Evolutionary conservation across 2,888 invertebrate species (phyloP), one percentile per base, ranked within the genome.

Genomic region (Leucophora obtusa): DNA sequence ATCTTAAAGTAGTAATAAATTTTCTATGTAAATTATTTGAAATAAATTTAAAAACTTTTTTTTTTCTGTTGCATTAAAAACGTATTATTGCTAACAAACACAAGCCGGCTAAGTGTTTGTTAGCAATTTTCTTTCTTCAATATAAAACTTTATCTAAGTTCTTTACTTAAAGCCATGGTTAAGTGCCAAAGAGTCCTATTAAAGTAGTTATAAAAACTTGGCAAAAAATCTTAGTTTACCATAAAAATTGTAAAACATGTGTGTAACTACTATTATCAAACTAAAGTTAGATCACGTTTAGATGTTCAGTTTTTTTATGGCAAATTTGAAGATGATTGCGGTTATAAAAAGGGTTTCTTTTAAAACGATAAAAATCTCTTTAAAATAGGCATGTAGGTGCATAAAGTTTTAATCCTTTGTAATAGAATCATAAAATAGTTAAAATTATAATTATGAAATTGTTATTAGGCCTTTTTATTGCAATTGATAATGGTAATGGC

Each of bases 391-490:
- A 38, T 47, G n/a, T 47, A 11, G 11, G 11, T 38, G 14, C 5
- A n/a, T n/a, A 47, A n/a, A n/a, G n/a, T n/a, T 47, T 59, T 50
- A 69, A 69, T 35, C 18, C 7, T 47, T 15, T 47, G 35, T 47
- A 71, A 71, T 56, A 47, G 18, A 17, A 28, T 11, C 63, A 63
- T 74, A 65, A 73, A 65, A 58, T 65, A 51, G 56, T 74, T 74
- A 74, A 59, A 74, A 33, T 59, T 53, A 21, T 53, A 74, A 60
- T 74, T 66, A 66, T 6, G 28, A 24, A 47, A 62, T 47, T 62
- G 38, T 43, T 43, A 63, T 63, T 63, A 18, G 43, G 28, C 28
- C 3, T 11, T 63, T 63, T 63, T n/a, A 14, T 28, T 17, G 14
- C 5, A 47, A n/a, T 47, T 14, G 43, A 17, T 47, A 47, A 71